Evolutionary conservation across 2,888 invertebrate genomes (phyloP), one percentile per base, ranked within the genome.

Genomic region (Patella ulyssiponensis): DNA sequence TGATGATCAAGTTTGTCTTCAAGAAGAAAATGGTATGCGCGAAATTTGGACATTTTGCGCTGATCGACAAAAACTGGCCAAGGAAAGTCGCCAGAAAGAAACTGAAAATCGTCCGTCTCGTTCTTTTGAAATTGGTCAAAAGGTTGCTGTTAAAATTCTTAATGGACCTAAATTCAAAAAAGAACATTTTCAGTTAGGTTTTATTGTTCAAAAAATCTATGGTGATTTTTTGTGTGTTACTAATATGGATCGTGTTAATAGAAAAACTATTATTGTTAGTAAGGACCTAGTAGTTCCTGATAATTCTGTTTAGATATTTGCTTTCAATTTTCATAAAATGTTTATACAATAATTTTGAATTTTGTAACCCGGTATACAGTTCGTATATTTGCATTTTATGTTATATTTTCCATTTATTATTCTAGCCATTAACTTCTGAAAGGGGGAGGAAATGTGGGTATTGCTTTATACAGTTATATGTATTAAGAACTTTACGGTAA

Each of bases 141-240:
- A n/a, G n/a, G 58, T 58, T 14, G 58, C 58, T 58, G 58, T 58
- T 58, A 58, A 58, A n/a, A 58, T 58, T 58, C n/a, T 58, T 5
- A 58, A 58, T 58, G 58, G 58, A n/a, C 58, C 58, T 58, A 58
- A 58, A 58, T 58, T 58, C n/a, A 58, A 58, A 58, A 58, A 58
- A n/a, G 58, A 58, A 58, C 58, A 58, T 58, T n/a, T n/a, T n/a
- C 58, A 58, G 58, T 58, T 58, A 58, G 58, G 58, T 58, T 58
- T 58, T 58, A n/a, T 58, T 58, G 58, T 58, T 58, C 15, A 15
- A 14, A 58, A 58, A 58, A 58, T 58, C n/a, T 58, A 58, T 58
- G 58, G 58, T 9, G 58, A 58, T n/a, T 58, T 58, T 58, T 14
- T 58, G n/a, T n/a, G 15, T 58, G n/a, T n/a, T 15, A 12, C n/a